Evolutionary conservation across 2,888 invertebrate species (phyloP).

Genomic region (Acleris holmiana): DNA sequence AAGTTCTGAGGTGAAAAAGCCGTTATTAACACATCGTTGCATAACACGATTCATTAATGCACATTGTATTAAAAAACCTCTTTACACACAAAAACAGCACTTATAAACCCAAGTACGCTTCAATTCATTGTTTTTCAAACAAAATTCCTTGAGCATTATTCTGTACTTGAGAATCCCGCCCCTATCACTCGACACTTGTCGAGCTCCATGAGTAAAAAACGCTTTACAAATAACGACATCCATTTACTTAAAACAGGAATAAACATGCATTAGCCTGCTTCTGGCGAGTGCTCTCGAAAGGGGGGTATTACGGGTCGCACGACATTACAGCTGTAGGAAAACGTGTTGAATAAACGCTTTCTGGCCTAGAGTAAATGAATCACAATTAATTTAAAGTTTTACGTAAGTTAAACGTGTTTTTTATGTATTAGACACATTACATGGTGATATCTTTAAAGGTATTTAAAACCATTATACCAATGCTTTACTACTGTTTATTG

Average conservation of each 20-base stretch:
- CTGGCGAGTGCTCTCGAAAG: slow-evolving; percentile 22
- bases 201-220: slow-evolving; percentile 17
- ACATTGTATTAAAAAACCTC: neutral
- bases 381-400: too few relatives aligned
- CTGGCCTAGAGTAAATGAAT: too few relatives aligned
- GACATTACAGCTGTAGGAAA: slow-evolving; percentile 2
- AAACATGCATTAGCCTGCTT: slow-evolving; percentile 38
- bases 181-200: slow-evolving; percentile 24
- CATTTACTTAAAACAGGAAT: slow-evolving; percentile 38
- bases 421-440: too few relatives aligned
- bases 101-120: slow-evolving; percentile 1
- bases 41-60: neutral
- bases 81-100: neutral
- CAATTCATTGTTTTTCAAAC: slow-evolving; percentile 11
- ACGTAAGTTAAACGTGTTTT: too few relatives aligned
- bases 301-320: slow-evolving; percentile 20
- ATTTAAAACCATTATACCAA: too few relatives aligned
- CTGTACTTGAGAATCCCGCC: slow-evolving; percentile 6
- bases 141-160: slow-evolving; percentile 9
- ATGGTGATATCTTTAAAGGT: too few relatives aligned
- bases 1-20: too few relatives aligned
- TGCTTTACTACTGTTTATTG: too few relatives aligned
- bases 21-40: neutral
- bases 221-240: slow-evolving; percentile 30
- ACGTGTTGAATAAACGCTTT: neutral